Percentiles rank a stretch among this genome's conserved stretches.
phyloP scores from a whole-genome alignment of 2,888 invertebrate species.

The Willowsia nigromaculata region DNA sequence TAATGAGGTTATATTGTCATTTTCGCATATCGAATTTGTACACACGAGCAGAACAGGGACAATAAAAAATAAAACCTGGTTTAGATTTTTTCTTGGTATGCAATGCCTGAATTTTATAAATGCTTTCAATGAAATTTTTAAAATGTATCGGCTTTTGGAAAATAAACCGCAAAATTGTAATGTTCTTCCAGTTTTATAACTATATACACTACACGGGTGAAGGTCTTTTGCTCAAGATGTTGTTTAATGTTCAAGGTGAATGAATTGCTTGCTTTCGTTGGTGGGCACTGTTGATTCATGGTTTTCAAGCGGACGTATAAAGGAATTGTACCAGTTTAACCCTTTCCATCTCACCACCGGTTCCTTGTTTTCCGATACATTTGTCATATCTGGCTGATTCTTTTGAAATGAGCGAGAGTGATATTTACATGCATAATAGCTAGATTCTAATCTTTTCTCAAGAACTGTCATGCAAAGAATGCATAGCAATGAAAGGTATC shows the following conservation, averaged over 20 bases:
- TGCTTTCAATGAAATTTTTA: not conserved
- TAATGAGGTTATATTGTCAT: not conserved
- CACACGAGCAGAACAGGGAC: not conserved
- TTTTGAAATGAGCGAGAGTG: constrained; percentile 8
- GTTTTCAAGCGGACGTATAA: not conserved
- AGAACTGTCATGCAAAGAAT: constrained; percentile 21
- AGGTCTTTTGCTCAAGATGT: not conserved
- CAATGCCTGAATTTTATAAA: not conserved
- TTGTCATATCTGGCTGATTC: constrained; percentile 44
- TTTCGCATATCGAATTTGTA: not conserved
- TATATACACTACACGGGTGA: not conserved
- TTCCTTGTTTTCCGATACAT: constrained; percentile 26
- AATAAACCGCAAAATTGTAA: not conserved
- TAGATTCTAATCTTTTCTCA: constrained; percentile 20
- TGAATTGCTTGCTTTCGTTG: not conserved
- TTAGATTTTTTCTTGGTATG: not conserved
- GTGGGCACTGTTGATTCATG: not conserved
- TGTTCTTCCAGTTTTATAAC: not conserved
- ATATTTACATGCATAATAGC: not conserved
- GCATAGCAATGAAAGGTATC: not conserved
- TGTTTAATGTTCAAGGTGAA: not conserved
- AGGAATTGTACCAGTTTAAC: not conserved
- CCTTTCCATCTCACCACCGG: constrained; percentile 19
- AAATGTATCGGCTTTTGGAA: no score
- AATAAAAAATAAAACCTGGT: no score